phyloP scores from a whole-genome alignment of 2,888 invertebrate genomes.

The Altica lythri region DNA sequence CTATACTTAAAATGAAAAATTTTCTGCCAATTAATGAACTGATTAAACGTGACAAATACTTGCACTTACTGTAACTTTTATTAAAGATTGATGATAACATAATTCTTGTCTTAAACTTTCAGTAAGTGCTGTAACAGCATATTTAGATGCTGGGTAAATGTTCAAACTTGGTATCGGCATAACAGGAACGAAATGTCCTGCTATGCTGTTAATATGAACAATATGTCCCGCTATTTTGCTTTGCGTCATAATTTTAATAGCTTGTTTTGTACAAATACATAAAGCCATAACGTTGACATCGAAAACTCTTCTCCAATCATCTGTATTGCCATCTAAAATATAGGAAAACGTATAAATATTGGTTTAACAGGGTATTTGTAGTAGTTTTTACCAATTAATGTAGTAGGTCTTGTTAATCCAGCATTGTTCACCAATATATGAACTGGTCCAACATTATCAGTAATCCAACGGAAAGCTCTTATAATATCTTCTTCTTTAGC shows the following conservation, averaged over 20 bases:
- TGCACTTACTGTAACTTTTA: constrained; percentile 45
- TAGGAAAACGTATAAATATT: too few relatives aligned
- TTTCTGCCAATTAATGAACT: too few relatives aligned
- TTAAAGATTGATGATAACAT: constrained; percentile 27
- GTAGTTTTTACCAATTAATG: constrained; percentile 30
- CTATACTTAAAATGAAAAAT: too few relatives aligned
- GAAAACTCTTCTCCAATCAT: constrained; percentile 41
- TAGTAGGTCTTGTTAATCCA: constrained; percentile 35
- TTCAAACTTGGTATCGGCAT: constrained; percentile 35
- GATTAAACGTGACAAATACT: too few relatives aligned
- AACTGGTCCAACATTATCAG: constrained; percentile 40
- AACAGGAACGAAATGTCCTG: constrained; percentile 37
- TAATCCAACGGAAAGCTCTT: constrained; percentile 41
- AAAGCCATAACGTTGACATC: constrained; percentile 43
- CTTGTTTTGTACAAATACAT: constrained; percentile 43
- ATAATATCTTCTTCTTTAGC: constrained; percentile 43
- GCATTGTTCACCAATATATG: constrained; percentile 45
- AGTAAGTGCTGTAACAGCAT: constrained; percentile 44
- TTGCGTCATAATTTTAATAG: constrained; percentile 39
- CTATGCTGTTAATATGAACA: constrained; percentile 42
- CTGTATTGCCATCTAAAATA: constrained; percentile 37
- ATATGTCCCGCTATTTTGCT: constrained; percentile 41
- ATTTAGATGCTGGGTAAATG: constrained; percentile 43
- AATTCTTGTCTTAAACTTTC: constrained; percentile 42
- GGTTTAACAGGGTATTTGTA: neutral